Percentiles rank a stretch among this genome's conserved stretches.
Conservation (phyloP, 2,888 invertebrate genomes). For the Eudemis profundana region DNA sequence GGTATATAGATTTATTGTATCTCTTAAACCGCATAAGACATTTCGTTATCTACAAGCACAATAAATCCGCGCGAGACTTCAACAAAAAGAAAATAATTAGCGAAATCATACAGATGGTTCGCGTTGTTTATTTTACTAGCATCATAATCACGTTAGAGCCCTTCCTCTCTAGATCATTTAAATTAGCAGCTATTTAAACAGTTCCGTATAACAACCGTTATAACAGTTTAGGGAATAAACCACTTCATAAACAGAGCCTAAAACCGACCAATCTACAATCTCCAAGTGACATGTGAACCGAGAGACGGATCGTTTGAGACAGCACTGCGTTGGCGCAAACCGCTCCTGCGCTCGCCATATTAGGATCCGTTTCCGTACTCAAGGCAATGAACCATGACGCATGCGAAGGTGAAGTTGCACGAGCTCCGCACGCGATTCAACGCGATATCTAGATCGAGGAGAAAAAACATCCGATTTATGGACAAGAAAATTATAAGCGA, state of each 20-base stretch:
- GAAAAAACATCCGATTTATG: slow-evolving; percentile 30
- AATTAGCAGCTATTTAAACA: slow-evolving; percentile 14
- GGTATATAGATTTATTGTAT: not conserved
- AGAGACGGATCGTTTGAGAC: slow-evolving; percentile 70
- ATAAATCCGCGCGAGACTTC: not conserved
- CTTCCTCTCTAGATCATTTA: not conserved
- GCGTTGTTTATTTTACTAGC: not conserved
- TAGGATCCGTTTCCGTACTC: slow-evolving; percentile 80
- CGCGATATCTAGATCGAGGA: slow-evolving; percentile 44
- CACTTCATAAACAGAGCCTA: slow-evolving; percentile 33
- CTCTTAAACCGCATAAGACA: not conserved
- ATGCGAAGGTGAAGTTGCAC: slow-evolving; percentile 59
- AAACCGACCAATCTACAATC: slow-evolving; percentile 20
- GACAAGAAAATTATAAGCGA: slow-evolving; percentile 16
- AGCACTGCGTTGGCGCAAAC: slow-evolving; percentile 78
- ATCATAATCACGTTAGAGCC: not conserved
- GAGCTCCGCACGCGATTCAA: slow-evolving; percentile 45
- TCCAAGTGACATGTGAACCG: slow-evolving; percentile 63
- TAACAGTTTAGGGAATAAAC: slow-evolving; percentile 24
- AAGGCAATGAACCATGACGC: slow-evolving; percentile 84
- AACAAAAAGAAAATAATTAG: not conserved
- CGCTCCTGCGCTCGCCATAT: slow-evolving; percentile 78
- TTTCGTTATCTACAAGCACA: too few species aligned
- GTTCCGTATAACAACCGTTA: too few species aligned
- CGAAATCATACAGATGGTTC: not conserved